Evolutionary conservation across 2,888 invertebrate species (phyloP).

Genomic region (Maniola hyperantus): DNA sequence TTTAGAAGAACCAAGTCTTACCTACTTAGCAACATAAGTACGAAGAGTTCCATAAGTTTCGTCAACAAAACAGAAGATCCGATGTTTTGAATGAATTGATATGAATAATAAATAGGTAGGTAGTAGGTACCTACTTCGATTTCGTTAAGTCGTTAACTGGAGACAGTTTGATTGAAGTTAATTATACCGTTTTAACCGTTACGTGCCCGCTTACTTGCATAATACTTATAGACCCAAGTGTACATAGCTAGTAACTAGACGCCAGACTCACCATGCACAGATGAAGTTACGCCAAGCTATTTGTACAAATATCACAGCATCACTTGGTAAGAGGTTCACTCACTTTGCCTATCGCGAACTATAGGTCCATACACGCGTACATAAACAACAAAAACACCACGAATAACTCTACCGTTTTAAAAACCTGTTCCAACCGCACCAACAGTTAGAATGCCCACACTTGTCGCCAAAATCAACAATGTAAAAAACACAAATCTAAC

Average conservation of each 20-base stretch:
- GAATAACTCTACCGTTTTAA: constrained; percentile 70
- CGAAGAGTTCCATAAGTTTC: background rate
- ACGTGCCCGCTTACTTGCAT: constrained; percentile 39
- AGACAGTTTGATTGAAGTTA: constrained; percentile 23
- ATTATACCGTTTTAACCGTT: constrained; percentile 33
- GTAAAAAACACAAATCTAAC: constrained; percentile 53
- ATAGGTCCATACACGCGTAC: constrained; percentile 30
- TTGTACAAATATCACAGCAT: constrained; percentile 38
- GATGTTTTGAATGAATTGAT: too few species aligned
- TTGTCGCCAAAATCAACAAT: constrained; percentile 71
- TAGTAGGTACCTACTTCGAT: background rate
- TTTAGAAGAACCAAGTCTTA: too few species aligned
- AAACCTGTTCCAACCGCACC: constrained; percentile 68
- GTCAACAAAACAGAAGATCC: background rate
- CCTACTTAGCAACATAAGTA: background rate
- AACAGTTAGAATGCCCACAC: constrained; percentile 59
- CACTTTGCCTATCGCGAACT: constrained; percentile 33
- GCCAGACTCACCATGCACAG: constrained; percentile 42
- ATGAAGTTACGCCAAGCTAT: constrained; percentile 35
- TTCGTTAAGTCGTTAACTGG: constrained; percentile 9
- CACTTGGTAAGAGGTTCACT: constrained; percentile 35
- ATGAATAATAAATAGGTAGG: too few species aligned
- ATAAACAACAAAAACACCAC: constrained; percentile 60
- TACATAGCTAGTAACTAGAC: constrained; percentile 27
- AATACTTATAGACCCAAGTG: constrained; percentile 37